Evolutionary conservation across 2,113 vertebrate species (phyloP).

Genomic region (Antennarius striatus): DNA sequence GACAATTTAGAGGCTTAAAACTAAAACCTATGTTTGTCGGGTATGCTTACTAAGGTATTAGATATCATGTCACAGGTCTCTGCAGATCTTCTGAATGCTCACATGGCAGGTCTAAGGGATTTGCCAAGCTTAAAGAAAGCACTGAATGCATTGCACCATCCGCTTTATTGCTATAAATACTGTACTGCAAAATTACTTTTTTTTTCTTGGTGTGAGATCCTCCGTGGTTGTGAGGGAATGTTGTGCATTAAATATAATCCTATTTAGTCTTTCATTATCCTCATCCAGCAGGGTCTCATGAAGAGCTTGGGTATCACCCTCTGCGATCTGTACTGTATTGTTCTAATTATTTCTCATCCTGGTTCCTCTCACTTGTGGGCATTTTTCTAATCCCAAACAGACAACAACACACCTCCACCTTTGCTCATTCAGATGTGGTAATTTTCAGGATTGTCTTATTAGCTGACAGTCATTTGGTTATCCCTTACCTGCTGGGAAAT

Average conservation of each 20-base stretch:
- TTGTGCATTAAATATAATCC: constrained; percentile 37
- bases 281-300: constrained; percentile 23
- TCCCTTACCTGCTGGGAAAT: constrained; percentile 22
- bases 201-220: constrained; percentile 29
- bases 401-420: neutral
- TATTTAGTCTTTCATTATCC: constrained; percentile 34
- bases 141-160: constrained; percentile 27
- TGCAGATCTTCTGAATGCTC: constrained; percentile 17
- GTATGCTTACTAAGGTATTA: neutral
- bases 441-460: constrained; percentile 3
- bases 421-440: constrained; percentile 1
- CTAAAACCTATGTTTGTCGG: constrained; percentile 14
- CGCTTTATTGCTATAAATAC: constrained; percentile 12
- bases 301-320: neutral
- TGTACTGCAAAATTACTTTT: constrained; percentile 21
- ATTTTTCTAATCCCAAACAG: constrained; percentile 11
- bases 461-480: constrained; percentile 15
- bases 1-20: constrained; percentile 16
- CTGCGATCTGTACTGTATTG: constrained; percentile 8
- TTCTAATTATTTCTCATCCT: constrained; percentile 19
- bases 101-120: constrained; percentile 33
- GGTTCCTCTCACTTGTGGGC: constrained; percentile 2
- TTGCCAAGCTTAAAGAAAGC: constrained; percentile 35
- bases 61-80: constrained; percentile 20
- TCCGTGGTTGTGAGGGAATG: constrained; percentile 38